phyloP scores from a whole-genome alignment of 2,888 invertebrate species.

The Fissipunctia ypsillon region DNA sequence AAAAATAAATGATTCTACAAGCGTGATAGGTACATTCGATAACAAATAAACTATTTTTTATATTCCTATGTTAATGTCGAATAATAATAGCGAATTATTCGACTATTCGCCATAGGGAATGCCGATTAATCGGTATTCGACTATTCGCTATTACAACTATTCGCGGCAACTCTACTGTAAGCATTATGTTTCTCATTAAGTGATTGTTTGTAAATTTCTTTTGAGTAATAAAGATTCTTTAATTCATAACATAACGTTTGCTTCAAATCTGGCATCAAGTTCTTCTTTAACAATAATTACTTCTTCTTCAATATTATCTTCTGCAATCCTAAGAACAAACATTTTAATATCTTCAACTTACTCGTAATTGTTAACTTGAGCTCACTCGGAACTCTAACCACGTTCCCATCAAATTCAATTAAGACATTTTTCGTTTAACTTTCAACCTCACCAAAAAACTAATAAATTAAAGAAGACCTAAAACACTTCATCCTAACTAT shows the following conservation, averaged over 20 bases:
- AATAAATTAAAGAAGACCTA: constrained; percentile 55
- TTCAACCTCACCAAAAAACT: constrained; percentile 27
- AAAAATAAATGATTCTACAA: too few relatives aligned
- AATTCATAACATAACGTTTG: neutral
- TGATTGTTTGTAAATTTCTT: neutral
- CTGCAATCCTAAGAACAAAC: too few relatives aligned
- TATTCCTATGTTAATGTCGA: too few relatives aligned
- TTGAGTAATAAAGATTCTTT: neutral
- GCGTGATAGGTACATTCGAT: too few relatives aligned
- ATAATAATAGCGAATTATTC: too few relatives aligned
- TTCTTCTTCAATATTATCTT: neutral
- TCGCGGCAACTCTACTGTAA: neutral
- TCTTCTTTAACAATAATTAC: neutral
- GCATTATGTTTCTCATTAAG: too few relatives aligned
- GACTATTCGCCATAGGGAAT: too few relatives aligned
- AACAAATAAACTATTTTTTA: too few relatives aligned
- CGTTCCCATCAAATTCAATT: constrained; percentile 47
- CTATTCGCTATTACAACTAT: too few relatives aligned
- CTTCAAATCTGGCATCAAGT: neutral
- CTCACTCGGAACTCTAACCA: constrained; percentile 14
- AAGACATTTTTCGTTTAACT: constrained; percentile 19
- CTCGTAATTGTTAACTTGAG: neutral
- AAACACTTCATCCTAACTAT: constrained; percentile 59
- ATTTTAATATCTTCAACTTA: too few relatives aligned
- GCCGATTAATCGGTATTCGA: too few relatives aligned